These are phyloP conservation scores for Labroides dimidiatus DNA, from an alignment of 2,797 vertebrate species.

Conservation along the genomic window DNA sequence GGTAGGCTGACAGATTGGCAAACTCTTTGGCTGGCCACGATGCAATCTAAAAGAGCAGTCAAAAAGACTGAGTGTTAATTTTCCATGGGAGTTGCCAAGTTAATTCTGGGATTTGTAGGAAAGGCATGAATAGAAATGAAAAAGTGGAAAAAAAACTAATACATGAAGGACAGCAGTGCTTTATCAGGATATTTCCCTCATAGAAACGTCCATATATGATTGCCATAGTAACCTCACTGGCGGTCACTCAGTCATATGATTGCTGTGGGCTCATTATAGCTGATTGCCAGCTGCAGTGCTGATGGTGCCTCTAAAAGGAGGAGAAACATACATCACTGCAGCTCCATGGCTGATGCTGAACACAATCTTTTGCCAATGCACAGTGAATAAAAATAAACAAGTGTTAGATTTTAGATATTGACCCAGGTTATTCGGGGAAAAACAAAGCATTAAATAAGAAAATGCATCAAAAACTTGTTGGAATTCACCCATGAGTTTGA, in stretches of 20 bases:
- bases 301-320: conserved; percentile 23
- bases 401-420: not conserved
- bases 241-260: conserved; percentile 12
- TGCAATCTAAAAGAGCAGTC: not conserved
- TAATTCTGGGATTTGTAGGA: conserved; percentile 2
- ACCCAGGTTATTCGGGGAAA: too few species aligned
- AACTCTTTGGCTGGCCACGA: not conserved
- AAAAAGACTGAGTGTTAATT: not conserved
- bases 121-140: not conserved
- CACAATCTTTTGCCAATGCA: not conserved
- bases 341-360: not conserved
- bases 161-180: not conserved
- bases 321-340: conserved; percentile 8
- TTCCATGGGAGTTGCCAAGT: not conserved
- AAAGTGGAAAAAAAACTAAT: not conserved
- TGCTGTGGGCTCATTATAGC: conserved; percentile 27
- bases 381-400: not conserved
- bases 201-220: conserved; percentile 17
- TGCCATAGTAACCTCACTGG: conserved; percentile 41
- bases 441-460: too few species aligned
- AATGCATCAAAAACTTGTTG: too few species aligned
- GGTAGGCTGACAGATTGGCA: not conserved
- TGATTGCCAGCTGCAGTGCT: conserved; percentile 36
- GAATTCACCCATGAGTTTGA: too few species aligned
- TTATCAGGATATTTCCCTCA: conserved; percentile 11